phyloP scores from a whole-genome alignment of 1,140 invertebrate genomes.

The Nylanderia fulva region DNA sequence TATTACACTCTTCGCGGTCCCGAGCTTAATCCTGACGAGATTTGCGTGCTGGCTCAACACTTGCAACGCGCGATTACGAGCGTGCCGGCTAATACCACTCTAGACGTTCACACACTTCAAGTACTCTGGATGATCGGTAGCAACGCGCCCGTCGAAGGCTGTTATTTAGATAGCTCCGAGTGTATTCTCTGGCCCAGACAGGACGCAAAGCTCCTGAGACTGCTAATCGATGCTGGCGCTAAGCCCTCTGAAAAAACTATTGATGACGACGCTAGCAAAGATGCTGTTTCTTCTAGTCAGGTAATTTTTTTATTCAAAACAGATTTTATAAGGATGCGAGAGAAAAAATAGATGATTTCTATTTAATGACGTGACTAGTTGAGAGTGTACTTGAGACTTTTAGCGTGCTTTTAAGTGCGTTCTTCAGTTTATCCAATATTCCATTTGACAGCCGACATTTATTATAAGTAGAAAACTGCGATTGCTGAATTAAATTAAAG shows the following conservation, averaged over 20 bases:
- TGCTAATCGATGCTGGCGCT: constrained; percentile 90
- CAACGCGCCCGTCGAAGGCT: constrained; percentile 89
- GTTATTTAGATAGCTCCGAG: constrained; percentile 86
- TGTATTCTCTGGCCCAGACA: constrained; percentile 84
- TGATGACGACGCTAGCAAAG: constrained; percentile 85
- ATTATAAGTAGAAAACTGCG: background rate
- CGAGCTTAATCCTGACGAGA: constrained; percentile 85
- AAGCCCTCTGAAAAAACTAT: constrained; percentile 85
- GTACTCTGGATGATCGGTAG: constrained; percentile 90
- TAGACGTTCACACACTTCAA: constrained; percentile 89
- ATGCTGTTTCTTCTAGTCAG: constrained; percentile 86
- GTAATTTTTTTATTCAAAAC: constrained; percentile 65
- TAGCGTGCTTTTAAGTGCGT: background rate
- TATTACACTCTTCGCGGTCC: constrained; percentile 90
- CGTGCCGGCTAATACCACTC: constrained; percentile 56
- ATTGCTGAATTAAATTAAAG: no score
- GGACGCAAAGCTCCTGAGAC: constrained; percentile 88
- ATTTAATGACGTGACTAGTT: background rate
- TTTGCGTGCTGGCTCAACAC: constrained; percentile 83
- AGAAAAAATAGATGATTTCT: background rate
- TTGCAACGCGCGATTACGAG: constrained; percentile 81
- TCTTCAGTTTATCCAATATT: background rate
- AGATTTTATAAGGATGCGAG: background rate
- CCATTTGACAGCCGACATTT: background rate
- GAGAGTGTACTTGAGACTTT: background rate